A percentile compares a stretch with the other conserved stretches of the same genome.
phyloP scores from a whole-genome alignment of 1,140 invertebrate genomes.

The Drosophila kanapiae region DNA sequence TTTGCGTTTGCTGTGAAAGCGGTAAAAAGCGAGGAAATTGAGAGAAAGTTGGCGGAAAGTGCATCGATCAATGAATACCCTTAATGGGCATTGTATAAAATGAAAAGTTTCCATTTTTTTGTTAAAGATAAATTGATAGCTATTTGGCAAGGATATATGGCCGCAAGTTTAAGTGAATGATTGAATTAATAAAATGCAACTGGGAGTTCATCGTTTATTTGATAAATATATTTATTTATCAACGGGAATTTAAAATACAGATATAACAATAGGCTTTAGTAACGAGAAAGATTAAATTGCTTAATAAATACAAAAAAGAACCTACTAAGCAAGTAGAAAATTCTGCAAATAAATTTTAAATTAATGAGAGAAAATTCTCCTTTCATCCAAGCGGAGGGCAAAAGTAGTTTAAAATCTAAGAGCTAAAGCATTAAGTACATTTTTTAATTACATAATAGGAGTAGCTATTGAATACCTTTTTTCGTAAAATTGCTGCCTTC shows the following conservation, averaged over 20 bases:
- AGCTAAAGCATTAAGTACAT: not conserved
- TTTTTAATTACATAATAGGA: not conserved
- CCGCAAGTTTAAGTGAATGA: conserved; percentile 21
- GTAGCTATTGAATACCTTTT: too few species aligned
- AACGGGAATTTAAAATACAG: too few species aligned
- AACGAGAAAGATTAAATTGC: not conserved
- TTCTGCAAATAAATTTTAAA: not conserved
- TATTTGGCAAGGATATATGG: conserved; percentile 10
- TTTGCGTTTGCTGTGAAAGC: conserved; percentile 51
- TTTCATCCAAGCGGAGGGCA: not conserved
- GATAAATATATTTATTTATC: conserved; percentile 4
- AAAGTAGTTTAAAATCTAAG: not conserved
- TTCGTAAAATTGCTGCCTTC: too few species aligned
- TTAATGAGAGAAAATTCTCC: not conserved
- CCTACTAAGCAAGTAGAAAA: too few species aligned
- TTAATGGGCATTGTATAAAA: conserved; percentile 41
- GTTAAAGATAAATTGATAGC: conserved; percentile 17
- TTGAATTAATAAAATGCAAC: conserved; percentile 12
- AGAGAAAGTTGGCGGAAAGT: conserved; percentile 41
- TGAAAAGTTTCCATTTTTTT: not conserved
- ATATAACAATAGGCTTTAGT: not conserved
- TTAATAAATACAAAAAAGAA: accelerated
- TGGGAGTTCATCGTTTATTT: conserved; percentile 6
- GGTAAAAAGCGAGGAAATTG: conserved; percentile 27
- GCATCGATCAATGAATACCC: conserved; percentile 59